Percentiles rank a stretch among this genome's conserved stretches.
These are phyloP conservation scores for Philonicus albiceps DNA, from an alignment of 2,888 invertebrate genomes.

Conservation along the genomic window DNA sequence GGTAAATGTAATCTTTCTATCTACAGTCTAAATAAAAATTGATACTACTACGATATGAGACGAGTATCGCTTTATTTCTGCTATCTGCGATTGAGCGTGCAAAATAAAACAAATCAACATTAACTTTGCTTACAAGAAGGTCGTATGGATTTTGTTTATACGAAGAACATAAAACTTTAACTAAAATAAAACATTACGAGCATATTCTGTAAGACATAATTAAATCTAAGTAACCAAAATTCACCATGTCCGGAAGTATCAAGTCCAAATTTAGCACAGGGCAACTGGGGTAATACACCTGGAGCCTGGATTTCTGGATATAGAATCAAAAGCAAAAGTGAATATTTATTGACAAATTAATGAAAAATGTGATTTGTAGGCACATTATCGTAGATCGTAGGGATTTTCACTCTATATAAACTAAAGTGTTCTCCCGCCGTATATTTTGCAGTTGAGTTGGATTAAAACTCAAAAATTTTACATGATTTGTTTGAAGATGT, in stretches of 20 bases:
- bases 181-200: neutral
- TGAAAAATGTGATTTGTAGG: no score
- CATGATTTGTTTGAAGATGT: no score
- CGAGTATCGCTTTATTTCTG: neutral
- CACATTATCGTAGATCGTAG: no score
- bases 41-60: neutral
- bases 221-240: neutral
- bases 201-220: neutral
- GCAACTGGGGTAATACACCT: no score
- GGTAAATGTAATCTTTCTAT: neutral
- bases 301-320: no score
- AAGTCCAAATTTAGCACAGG: no score
- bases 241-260: neutral
- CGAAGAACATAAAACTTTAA: neutral
- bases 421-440: no score
- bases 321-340: no score
- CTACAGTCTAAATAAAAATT: neutral
- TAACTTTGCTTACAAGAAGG: neutral
- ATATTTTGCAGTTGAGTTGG: no score
- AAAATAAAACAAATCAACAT: neutral
- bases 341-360: no score
- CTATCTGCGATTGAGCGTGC: neutral
- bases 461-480: no score
- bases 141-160: neutral
- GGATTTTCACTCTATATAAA: no score